Evolutionary conservation across 2,888 invertebrate genomes (phyloP), one percentile per base, ranked within the genome.

Genomic region (Drosophila lacicola): DNA sequence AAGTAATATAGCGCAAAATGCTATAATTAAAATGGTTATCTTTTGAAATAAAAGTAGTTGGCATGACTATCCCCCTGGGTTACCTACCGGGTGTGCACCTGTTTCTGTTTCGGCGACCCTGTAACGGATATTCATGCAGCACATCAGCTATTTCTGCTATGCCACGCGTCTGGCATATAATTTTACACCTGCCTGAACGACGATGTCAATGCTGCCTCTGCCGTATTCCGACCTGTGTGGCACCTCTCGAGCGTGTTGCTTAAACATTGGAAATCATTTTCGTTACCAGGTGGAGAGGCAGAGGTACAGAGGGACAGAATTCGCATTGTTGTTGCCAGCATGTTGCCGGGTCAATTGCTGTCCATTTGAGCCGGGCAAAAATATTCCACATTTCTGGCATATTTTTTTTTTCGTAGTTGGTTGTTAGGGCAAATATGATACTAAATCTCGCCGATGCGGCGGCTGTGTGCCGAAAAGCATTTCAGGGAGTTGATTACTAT

Each of bases 161-260:
- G 77, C 74, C 66, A 77, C 81, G 67, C 69, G 67, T 60, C 56
- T 71, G 78, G 69, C 74, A 84, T 81, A 82, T 73, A 73, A 87
- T 84, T 87, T 87, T 87, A 83, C 82, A 82, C 83, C 78, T 82
- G 80, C 68, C 82, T 42, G 70, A 55, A 44, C 54, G 44, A 41
- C 44, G 13, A 11, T 8, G 56, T 13, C 45, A 53, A 36, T 46
- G 61, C 56, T 42, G 45, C 50, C 46, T 54, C 21, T 41, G 53
- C 45, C 33, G 41, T 21, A 14, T 57, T 47, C 39, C 41, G 46
- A 37, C 39, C 50, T 36, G 29, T 14, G 34, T 45, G 44, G 39
- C 64, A 44, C 33, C 55, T 41, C 8, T 45, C 17, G 8, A 14
- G 5, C 44, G 19, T 13, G 13, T 21, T 42, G 13, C 66, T 61